Base-by-base conservation (phyloP, 2,888 invertebrate species). In the Ochropacha duplaris region DNA sequence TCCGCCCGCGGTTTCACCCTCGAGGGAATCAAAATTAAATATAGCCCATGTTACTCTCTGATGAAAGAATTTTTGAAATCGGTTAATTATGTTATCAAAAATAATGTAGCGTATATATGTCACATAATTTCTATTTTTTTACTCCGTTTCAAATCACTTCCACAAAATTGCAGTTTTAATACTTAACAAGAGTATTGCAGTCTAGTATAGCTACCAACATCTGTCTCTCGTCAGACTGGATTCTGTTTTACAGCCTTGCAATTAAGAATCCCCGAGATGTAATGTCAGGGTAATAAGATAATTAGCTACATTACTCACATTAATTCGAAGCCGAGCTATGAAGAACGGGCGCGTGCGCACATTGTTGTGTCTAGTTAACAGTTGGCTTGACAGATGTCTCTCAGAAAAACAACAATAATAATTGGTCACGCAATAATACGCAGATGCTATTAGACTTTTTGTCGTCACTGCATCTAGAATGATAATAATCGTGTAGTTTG, bases 221-320 rank as follows among this genome's bases (percentile, higher is more conserved):
- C 24, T 50, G 50, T 50, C 24, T 6, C 50, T n/a, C 50, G 14
- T 24, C 3, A 9, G 8, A 24, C n/a, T 24, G 22, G 26, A 24
- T 26, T 26, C 16, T 50, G n/a, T 24, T 50, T 26, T 28, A 8
- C 14, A 26, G 24, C 8, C 50, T 14, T 50, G 4, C 6, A 14
- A 50, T 22, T 22, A 50, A 22, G 49, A n/a, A n/a, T 50, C 26
- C n/a, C 8, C 24, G 3, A 16, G 26, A 24, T 50, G n/a, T 50
- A 26, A 50, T 50, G 50, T 16, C 50, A 57, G 19, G 49, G 49
- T 49, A 49, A 36, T 50, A 36, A 5, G 16, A 16, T 31, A 34
- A 16, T 44, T n/a, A 19, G 44, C 6, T 44, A 19, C 44, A 9
- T n/a, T 44, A 44, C 44, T 44, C n/a, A 9, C n/a, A 19, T 19